Evolutionary conservation across 2,113 vertebrate species (phyloP).

Genomic region (Microcebus griseorufus): DNA sequence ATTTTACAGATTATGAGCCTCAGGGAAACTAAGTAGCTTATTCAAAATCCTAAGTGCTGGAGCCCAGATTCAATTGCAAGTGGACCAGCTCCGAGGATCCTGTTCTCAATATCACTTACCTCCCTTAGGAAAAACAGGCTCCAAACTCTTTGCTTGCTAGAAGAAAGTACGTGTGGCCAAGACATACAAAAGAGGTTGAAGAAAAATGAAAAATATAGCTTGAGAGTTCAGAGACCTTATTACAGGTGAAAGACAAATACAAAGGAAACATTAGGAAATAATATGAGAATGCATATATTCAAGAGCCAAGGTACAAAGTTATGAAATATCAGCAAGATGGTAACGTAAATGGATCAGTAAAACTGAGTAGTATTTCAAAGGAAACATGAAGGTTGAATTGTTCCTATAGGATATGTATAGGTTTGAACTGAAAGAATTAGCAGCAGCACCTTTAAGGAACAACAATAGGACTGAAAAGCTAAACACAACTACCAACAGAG

Average conservation of each 20-base stretch:
- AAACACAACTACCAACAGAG: background rate
- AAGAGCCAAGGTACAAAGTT: background rate
- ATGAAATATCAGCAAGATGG: background rate
- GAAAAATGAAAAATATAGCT: background rate
- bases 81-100: background rate
- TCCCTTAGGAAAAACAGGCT: background rate
- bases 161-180: background rate
- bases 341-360: background rate
- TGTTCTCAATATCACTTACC: background rate
- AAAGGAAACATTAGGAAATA: background rate
- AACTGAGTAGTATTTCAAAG: background rate
- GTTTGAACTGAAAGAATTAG: background rate
- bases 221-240: background rate
- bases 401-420: background rate
- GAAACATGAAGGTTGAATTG: background rate
- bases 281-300: background rate
- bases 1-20: background rate
- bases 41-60: background rate
- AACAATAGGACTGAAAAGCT: background rate
- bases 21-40: background rate
- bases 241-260: background rate
- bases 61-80: background rate
- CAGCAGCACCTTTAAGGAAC: background rate
- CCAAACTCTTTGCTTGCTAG: background rate
- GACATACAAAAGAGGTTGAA: background rate